Evolutionary conservation across 2,113 vertebrate genomes (phyloP).

Genomic region (Micronycteris hirsuta): DNA sequence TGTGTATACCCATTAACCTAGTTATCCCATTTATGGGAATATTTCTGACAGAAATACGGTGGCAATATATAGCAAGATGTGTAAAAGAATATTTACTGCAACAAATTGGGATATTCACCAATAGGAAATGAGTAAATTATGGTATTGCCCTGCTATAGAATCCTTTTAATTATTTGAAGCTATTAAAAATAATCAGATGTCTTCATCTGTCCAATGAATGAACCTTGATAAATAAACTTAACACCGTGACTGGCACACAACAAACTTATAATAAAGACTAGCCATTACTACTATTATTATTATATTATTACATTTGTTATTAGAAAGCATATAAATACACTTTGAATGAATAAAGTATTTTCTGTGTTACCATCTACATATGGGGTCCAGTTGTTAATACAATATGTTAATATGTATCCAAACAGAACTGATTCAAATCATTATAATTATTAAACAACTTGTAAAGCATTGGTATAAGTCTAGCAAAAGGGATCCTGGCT

Average conservation of each 20-base stretch:
- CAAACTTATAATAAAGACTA: background rate
- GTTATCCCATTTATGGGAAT: background rate
- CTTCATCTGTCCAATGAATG: background rate
- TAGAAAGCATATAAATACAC: background rate
- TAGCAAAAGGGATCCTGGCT: background rate
- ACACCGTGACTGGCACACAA: background rate
- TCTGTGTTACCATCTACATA: background rate
- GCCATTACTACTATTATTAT: background rate
- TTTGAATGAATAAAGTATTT: background rate
- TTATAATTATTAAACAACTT: background rate
- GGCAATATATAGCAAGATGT: background rate
- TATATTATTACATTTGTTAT: background rate
- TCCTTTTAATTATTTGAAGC: background rate
- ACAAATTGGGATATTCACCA: background rate
- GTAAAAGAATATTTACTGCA: background rate
- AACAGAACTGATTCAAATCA: background rate
- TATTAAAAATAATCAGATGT: background rate
- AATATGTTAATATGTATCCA: background rate
- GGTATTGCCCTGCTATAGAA: background rate
- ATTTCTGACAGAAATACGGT: background rate
- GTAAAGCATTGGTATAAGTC: background rate
- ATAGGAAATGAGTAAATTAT: background rate
- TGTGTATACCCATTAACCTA: background rate
- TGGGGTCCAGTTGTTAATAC: background rate
- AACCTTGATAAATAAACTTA: background rate